phyloP scores from a whole-genome alignment of 2,113 vertebrate species.

The Callochromis pleurospilus region DNA sequence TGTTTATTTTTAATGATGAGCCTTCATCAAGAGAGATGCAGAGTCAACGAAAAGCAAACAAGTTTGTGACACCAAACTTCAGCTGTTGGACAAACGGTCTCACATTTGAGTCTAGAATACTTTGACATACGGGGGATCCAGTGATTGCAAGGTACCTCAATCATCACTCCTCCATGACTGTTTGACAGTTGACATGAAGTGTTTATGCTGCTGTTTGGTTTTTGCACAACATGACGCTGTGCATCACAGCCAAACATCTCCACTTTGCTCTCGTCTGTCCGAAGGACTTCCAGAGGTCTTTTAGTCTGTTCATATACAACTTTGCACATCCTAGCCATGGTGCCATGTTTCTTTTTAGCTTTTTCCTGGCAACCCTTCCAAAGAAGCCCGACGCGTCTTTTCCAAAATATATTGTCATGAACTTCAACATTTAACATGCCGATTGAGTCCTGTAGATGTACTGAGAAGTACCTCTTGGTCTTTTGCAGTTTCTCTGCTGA shows the following conservation, averaged over 20 bases:
- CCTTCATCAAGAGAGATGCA: background rate
- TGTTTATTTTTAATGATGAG: background rate
- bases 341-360: background rate
- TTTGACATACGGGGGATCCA: background rate
- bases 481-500: background rate
- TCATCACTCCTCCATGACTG: background rate
- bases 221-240: background rate
- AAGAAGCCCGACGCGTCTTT: fast-evolving
- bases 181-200: background rate
- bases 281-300: background rate
- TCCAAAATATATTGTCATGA: background rate
- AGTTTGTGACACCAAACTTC: background rate
- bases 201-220: background rate
- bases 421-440: background rate
- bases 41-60: background rate
- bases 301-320: background rate
- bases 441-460: background rate
- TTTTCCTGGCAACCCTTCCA: background rate
- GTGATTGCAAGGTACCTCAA: background rate
- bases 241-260: background rate
- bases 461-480: background rate
- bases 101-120: background rate
- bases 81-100: background rate
- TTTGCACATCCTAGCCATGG: background rate
- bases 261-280: background rate